Conservation (phyloP, 2,797 vertebrate species). For the Centroberyx gerrardi region DNA sequence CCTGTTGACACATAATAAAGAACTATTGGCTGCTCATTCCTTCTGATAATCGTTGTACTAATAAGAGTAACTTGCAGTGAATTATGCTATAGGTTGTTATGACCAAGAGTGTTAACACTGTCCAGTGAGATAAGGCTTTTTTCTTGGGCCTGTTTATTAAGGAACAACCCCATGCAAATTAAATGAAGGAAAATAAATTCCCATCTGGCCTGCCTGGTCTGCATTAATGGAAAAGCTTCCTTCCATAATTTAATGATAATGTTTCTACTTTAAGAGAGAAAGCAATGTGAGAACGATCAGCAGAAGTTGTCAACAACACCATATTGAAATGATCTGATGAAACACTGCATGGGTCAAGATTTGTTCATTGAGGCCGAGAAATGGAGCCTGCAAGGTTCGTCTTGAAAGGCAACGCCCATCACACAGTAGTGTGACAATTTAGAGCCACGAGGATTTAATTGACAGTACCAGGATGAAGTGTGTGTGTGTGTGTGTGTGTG, state of each 20-base stretch:
- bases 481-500: background rate
- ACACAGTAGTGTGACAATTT: conserved; percentile 66
- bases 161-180: background rate
- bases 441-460: conserved; percentile 43
- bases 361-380: too few relatives aligned
- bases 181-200: background rate
- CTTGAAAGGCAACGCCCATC: conserved; percentile 40
- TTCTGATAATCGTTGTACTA: background rate
- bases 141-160: too few relatives aligned
- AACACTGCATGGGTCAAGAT: background rate
- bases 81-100: too few relatives aligned
- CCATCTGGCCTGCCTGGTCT: too few relatives aligned
- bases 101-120: too few relatives aligned
- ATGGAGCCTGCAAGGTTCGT: conserved; percentile 4
- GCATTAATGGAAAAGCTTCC: too few relatives aligned
- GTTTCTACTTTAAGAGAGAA: too few relatives aligned
- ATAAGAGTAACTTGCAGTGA: too few relatives aligned
- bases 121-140: too few relatives aligned
- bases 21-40: background rate
- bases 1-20: background rate
- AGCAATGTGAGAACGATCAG: too few relatives aligned
- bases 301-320: background rate
- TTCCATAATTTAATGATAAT: too few relatives aligned
- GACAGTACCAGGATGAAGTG: background rate
- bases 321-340: background rate